Base-by-base conservation (phyloP, 2,888 invertebrate genomes). In the Augiades crinisus region DNA sequence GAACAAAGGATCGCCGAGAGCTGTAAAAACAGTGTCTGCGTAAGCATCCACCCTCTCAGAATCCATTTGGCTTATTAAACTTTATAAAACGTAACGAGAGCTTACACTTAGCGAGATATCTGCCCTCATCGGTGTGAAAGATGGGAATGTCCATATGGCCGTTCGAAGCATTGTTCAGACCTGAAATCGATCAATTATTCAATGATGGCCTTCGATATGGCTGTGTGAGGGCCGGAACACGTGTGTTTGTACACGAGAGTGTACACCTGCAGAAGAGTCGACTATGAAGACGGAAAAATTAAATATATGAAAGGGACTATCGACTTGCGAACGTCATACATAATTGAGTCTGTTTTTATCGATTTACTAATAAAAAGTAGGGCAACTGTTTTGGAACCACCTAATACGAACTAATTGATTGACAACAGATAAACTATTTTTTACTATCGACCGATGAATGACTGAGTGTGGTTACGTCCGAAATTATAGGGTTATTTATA, bases 71-170 rank as follows among this genome's bases (percentile, higher is more conserved):
- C 34, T 54, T 63, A 47, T 63, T 53, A 65, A 64, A 62, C 31
- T 19, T 56, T 31, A 27, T 54, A 45, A 61, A 63, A 50, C 63
- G 59, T 63, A 65, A 53, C 19, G 7, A 57, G 55, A 65, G 91
- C 95, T 94, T 91, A 96, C 96, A 94, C 72, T 94, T 93, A 40
- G 96, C 96, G 67, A 97, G 91, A 79, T 97, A 97, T 87, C 94
- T 94, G 70, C 96, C 96, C 81, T 97, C 96, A 72, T 96, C 96
- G 40, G 95, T 95, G 74, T 93, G 94, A 83, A 96, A 96, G 75
- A 94, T 93, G 63, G 96, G 95, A 91, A 95, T 94, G 78, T 94
- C 94, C 75, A 82, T 80, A 62, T 92, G 92, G 61, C 88, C 90
- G 64, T 91, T 90, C 67, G 73, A 70, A 57, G 70, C 72, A 67